Evolutionary conservation across 2,113 vertebrate species (phyloP).

Genomic region (Microcebus murinus): DNA sequence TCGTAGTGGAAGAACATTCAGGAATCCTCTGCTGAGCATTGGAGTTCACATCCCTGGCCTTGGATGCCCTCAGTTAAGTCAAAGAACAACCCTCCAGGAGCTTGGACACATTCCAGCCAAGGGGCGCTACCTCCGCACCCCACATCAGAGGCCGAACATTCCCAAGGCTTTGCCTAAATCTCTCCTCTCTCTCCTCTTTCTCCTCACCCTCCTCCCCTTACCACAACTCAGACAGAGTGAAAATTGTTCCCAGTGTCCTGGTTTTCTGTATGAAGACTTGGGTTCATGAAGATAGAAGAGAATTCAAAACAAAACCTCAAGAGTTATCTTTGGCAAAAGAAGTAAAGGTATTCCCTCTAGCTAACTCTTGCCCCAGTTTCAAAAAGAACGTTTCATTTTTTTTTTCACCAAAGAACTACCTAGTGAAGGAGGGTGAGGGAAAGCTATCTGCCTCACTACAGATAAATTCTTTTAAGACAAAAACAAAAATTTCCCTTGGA

Average conservation of each 20-base stretch:
- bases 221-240: not conserved
- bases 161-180: not conserved
- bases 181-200: too few species aligned
- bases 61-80: not conserved
- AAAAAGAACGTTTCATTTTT: not conserved
- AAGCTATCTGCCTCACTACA: not conserved
- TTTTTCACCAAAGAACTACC: not conserved
- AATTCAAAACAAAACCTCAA: not conserved
- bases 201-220: not conserved
- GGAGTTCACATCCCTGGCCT: not conserved
- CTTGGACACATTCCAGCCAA: not conserved
- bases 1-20: fast-evolving
- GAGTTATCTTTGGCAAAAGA: slow-evolving; percentile 29
- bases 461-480: not conserved
- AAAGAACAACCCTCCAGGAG: fast-evolving
- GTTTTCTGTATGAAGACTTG: not conserved
- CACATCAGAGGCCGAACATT: not conserved
- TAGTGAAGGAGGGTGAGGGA: not conserved
- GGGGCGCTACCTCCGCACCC: not conserved
- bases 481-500: not conserved
- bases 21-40: not conserved
- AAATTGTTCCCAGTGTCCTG: not conserved
- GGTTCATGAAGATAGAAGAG: not conserved
- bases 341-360: slow-evolving; percentile 22
- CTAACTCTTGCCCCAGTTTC: slow-evolving; percentile 32